A percentile compares a stretch with the other conserved stretches of the same genome.
Evolutionary conservation across 2,113 vertebrate genomes (phyloP).

Genomic region (Takifugu flavidus): DNA sequence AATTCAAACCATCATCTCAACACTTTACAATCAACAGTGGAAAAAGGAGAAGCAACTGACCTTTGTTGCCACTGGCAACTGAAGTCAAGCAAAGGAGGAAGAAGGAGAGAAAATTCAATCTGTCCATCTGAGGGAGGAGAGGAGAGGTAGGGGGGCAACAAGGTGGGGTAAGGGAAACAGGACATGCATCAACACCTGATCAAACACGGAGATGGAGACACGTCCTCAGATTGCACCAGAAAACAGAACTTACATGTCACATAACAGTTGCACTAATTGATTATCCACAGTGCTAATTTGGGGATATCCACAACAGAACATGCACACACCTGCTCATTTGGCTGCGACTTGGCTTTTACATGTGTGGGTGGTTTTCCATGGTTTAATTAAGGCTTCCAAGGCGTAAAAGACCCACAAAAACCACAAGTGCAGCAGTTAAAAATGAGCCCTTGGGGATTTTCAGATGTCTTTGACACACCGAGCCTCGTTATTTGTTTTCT

Average conservation of each 20-base stretch:
- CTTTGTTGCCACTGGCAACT: slow-evolving; percentile 81
- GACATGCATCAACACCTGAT: slow-evolving; percentile 75
- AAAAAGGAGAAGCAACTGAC: slow-evolving; percentile 74
- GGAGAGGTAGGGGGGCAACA: slow-evolving; percentile 40
- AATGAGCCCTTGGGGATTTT: slow-evolving; percentile 20
- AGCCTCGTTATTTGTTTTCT: slow-evolving; percentile 6
- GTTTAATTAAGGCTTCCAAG: slow-evolving; percentile 37
- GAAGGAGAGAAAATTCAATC: slow-evolving; percentile 78
- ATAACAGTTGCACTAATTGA: neutral
- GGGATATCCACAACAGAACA: slow-evolving; percentile 5
- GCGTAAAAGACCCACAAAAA: neutral
- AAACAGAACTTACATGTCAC: neutral
- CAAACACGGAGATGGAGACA: slow-evolving; percentile 34
- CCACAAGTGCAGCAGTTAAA: slow-evolving; percentile 30
- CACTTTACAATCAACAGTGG: slow-evolving; percentile 58
- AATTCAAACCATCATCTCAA: slow-evolving; percentile 32
- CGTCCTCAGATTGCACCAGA: slow-evolving; percentile 23
- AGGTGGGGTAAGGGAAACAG: slow-evolving; percentile 49
- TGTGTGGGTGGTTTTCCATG: slow-evolving; percentile 35
- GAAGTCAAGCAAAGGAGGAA: slow-evolving; percentile 81
- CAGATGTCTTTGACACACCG: slow-evolving; percentile 31
- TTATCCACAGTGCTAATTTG: neutral
- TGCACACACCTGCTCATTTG: slow-evolving; percentile 14
- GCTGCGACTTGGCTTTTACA: neutral
- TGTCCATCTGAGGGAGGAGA: slow-evolving; percentile 77